Conservation (phyloP, 37 sponge, comb jelly and placozoan genomes). For the Dysidea cf. avara region DNA sequence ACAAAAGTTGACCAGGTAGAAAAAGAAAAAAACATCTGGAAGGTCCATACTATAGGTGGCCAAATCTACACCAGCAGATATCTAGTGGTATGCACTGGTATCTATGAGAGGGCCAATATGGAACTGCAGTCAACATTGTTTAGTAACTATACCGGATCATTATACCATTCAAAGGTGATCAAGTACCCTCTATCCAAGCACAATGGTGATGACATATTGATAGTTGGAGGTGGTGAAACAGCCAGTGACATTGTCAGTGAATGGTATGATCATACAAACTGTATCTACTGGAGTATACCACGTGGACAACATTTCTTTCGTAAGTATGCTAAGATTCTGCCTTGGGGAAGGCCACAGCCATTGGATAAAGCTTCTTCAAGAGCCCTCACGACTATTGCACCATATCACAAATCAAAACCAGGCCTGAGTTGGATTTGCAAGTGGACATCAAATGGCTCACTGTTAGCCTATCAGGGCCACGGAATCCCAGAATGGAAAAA, state of each 20-base stretch:
- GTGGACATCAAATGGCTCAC: constrained; percentile 80
- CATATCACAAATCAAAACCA: constrained; percentile 65
- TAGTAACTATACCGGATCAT: constrained; percentile 51
- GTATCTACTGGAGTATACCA: constrained; percentile 85
- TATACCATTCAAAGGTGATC: constrained; percentile 69
- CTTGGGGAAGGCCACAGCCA: constrained; percentile 74
- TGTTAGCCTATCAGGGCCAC: constrained; percentile 85
- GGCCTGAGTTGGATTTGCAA: constrained; percentile 86
- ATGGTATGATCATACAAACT: constrained; percentile 56
- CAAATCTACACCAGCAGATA: constrained; percentile 46
- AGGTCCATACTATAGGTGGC: constrained; percentile 22
- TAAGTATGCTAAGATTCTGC: constrained; percentile 63
- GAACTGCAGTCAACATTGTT: constrained; percentile 36
- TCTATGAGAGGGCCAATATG: constrained; percentile 32
- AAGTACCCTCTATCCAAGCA: constrained; percentile 43
- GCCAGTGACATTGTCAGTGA: constrained; percentile 83
- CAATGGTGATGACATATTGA: constrained; percentile 60
- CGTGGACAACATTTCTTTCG: constrained; percentile 87
- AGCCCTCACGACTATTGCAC: constrained; percentile 58
- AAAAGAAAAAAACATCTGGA: constrained; percentile 60
- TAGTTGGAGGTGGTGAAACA: constrained; percentile 93
- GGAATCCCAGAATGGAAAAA: constrained; percentile 85
- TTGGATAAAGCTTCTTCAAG: constrained; percentile 80
- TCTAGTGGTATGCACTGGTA: constrained; percentile 64
- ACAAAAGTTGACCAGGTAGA: constrained; percentile 50